Evolutionary conservation across 1,140 invertebrate species (phyloP), one percentile per base, ranked within the genome.

Genomic region (Diprion similis): DNA sequence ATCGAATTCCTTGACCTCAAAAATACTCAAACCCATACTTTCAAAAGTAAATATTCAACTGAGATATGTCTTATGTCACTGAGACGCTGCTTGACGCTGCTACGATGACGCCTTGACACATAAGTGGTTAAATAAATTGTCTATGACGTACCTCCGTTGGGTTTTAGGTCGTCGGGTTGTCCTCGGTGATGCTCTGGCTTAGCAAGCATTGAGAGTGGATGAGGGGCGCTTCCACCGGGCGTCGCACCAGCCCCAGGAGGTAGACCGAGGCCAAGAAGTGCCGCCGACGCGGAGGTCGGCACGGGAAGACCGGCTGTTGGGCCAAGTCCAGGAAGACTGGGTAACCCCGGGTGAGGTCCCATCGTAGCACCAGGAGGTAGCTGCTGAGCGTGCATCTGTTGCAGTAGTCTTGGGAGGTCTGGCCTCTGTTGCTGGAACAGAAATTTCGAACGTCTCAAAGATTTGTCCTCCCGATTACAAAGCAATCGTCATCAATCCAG

Each of bases 351-450:
- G 77, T 89, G 89, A 8, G 88, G 88, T 48, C 89, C 93, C 81
- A 96, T 95, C 9, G 90, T 90, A 4, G 94, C 92, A 78, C 94
- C 93, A 1, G 89, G 88, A 19, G 95, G 95, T 75, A 97, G 82
- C 85, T 97, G 95, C 82, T 96, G 93, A 9, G 96, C 95, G 81
- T 97, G 96, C 95, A 97, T 96, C 89, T 97, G 95, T 87, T 96
- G 95, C 84, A 95, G 84, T 78, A 95, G 81, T 83, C 94, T 90
- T 1, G 93, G 94, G 70, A 95, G 84, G 83, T 95, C 94, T 47
- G 93, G 92, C 81, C 94, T 90, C 85, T 94, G 93, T 92, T 94
- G 93, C 93, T 95, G 89, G 46, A 91, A 90, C 78, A 87, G 78
- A 84, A 80, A 86, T 85, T 59, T 15, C 24, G n/a, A 59, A 59